Percentiles rank a stretch among this genome's conserved stretches.
Conservation (phyloP, 2,113 vertebrate genomes). For the Lathamus discolor region DNA sequence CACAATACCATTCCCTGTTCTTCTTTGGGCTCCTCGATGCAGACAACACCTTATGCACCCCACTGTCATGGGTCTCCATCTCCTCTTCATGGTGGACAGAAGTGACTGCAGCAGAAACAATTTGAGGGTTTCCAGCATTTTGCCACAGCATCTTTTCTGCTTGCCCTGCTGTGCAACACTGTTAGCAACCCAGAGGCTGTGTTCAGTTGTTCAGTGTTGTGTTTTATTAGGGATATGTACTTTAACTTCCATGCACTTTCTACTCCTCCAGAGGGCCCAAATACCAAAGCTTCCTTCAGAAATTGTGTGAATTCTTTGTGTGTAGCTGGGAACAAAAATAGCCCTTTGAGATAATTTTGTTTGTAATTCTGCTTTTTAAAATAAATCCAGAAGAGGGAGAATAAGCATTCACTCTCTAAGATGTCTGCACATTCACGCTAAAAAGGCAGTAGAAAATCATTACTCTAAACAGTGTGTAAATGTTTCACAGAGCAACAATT, state of each 20-base stretch:
- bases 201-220: not conserved
- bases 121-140: not conserved
- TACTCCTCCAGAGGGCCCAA: not conserved
- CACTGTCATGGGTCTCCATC: constrained; percentile 8
- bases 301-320: not conserved
- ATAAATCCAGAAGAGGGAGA: not conserved
- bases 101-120: not conserved
- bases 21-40: not conserved
- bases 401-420: fast-evolving
- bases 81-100: constrained; percentile 21
- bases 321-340: not conserved
- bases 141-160: not conserved
- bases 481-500: not conserved
- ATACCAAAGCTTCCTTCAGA: not conserved
- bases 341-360: not conserved
- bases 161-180: not conserved
- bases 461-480: not conserved
- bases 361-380: not conserved
- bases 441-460: not conserved
- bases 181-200: not conserved
- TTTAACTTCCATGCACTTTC: not conserved
- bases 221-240: not conserved
- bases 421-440: not conserved
- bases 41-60: not conserved
- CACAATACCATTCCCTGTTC: not conserved